Base-by-base conservation (phyloP, 2,888 invertebrate species). In the Tubiluchus corallicola region DNA sequence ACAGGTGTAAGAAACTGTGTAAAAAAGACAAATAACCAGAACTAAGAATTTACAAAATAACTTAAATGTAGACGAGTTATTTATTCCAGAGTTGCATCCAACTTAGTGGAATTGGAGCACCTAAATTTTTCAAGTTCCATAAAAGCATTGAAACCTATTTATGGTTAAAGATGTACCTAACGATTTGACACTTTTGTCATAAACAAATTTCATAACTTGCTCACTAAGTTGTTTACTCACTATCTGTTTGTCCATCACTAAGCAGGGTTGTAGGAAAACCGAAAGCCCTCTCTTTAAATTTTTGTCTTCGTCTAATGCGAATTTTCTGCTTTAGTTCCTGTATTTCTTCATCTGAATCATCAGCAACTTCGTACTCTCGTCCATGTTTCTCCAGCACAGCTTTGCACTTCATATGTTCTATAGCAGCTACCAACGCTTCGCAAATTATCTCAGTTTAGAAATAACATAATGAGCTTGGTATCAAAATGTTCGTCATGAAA, bases 401-500 rank as follows among this genome's bases (percentile, higher is more conserved):
- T 45, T 54, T 72, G 58, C 75, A 77, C 57, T 75, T 75, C 59
- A 66, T 63, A 45, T 62, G 60, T 50, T 82, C 82, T 50, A 82
- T 79, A 13, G 80, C 82, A 4, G 80, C 74, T 49, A 83, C 83
- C 57, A 83, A 74, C 0, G 81, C 81, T 63, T 84, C 83, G 2
- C 79, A 80, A 49, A 83, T 76, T n/a, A n/a, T n/a, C n/a, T n/a
- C n/a, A n/a, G n/a, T n/a, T n/a, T n/a, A n/a, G n/a, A n/a, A n/a
- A n/a, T n/a, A n/a, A n/a, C n/a, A n/a, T n/a, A n/a, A n/a, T n/a
- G n/a, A n/a, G n/a, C n/a, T n/a, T n/a, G n/a, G n/a, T n/a, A n/a
- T n/a, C n/a, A n/a, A n/a, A n/a, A n/a, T n/a, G n/a, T n/a, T n/a
- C n/a, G n/a, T n/a, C n/a, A n/a, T n/a, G n/a, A n/a, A n/a, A n/a